Conservation (phyloP, 1,140 invertebrate genomes). For the Potamilus streckersoni region DNA sequence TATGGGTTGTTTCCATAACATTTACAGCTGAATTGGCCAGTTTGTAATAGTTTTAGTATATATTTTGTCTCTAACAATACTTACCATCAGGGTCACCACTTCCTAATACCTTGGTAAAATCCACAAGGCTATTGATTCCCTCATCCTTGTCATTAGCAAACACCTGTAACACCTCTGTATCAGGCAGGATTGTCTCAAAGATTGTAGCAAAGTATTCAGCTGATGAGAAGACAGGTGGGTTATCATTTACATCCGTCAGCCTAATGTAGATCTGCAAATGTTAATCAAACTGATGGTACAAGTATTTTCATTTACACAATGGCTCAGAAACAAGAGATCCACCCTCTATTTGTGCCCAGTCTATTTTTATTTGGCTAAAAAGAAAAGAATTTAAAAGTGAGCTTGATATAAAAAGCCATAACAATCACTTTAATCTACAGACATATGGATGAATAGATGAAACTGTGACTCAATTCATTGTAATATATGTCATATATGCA, state of each 20-base stretch:
- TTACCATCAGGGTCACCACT: constrained; percentile 74
- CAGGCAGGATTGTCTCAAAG: constrained; percentile 74
- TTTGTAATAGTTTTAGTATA: not conserved
- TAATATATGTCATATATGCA: too few relatives aligned
- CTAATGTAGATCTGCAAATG: constrained; percentile 68
- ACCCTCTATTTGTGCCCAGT: not conserved
- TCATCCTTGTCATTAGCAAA: constrained; percentile 83
- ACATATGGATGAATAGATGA: too few relatives aligned
- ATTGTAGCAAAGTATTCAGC: constrained; percentile 41
- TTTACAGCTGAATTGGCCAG: not conserved
- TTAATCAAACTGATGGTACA: not conserved
- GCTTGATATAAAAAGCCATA: too few relatives aligned
- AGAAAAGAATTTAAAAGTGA: too few relatives aligned
- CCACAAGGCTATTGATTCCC: constrained; percentile 80
- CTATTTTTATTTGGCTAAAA: too few relatives aligned
- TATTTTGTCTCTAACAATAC: constrained; percentile 11
- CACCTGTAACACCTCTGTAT: constrained; percentile 80
- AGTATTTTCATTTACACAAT: not conserved
- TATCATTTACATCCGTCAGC: constrained; percentile 77
- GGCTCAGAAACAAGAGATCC: not conserved
- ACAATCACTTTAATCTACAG: too few relatives aligned
- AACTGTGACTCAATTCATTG: too few relatives aligned
- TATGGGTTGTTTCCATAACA: not conserved
- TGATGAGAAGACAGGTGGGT: constrained; percentile 49
- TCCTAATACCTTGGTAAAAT: constrained; percentile 79